These are phyloP conservation scores for Pristionchus entomophagus DNA, from an alignment of 2,888 invertebrate species.

Conservation along the genomic window DNA sequence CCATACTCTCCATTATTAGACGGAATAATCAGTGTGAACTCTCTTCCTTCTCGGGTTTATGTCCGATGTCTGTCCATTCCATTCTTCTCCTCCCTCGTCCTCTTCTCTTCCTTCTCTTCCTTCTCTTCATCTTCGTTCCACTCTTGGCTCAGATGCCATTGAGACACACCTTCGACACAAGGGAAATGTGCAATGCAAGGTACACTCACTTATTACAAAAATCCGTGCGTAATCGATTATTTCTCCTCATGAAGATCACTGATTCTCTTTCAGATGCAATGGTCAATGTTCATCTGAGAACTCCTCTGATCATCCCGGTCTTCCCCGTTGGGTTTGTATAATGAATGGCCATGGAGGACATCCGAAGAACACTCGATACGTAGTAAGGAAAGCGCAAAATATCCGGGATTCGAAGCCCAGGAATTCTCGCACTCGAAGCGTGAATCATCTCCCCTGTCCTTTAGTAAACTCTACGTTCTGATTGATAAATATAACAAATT, in stretches of 20 bases:
- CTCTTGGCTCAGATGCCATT: not conserved
- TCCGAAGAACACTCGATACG: conserved; percentile 27
- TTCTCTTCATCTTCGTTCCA: conserved; percentile 4
- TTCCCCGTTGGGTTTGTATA: conserved; percentile 30
- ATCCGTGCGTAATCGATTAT: too few species aligned
- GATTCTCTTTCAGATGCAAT: not conserved
- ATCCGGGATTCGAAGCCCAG: conserved; percentile 59
- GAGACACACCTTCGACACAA: conserved; percentile 31
- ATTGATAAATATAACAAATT: not conserved
- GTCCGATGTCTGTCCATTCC: conserved; percentile 14
- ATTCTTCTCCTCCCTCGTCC: not conserved
- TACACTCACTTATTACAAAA: not conserved
- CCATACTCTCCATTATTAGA: not conserved
- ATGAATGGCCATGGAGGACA: not conserved
- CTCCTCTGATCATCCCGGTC: not conserved
- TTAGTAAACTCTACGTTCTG: too few species aligned
- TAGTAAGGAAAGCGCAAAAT: not conserved
- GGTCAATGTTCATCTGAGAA: conserved; percentile 9
- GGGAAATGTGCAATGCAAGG: conserved; percentile 41
- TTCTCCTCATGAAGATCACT: too few species aligned
- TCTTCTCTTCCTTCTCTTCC: not conserved
- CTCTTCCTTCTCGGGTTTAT: not conserved
- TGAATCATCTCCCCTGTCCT: conserved; percentile 70
- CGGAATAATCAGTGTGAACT: not conserved
- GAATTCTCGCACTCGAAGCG: conserved; percentile 76